Evolutionary conservation across 2,113 vertebrate species (phyloP).

Genomic region (Aldabrachelys gigantea): DNA sequence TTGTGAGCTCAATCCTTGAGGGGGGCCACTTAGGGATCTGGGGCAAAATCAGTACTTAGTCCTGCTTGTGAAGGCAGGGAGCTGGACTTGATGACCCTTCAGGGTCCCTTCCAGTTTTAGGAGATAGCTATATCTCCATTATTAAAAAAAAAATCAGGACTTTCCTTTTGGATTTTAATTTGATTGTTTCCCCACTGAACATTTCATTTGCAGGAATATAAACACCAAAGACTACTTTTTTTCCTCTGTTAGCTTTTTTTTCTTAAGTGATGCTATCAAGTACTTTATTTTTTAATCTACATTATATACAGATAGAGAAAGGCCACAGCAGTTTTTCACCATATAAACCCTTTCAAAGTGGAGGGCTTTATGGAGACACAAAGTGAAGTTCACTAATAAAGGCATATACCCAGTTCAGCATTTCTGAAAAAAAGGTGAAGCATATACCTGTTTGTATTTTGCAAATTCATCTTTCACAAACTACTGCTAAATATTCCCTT

Average conservation of each 20-base stretch:
- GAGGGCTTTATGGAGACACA: slow-evolving; percentile 77
- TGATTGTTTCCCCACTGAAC: neutral
- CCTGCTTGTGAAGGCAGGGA: too few species aligned
- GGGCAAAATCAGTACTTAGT: too few species aligned
- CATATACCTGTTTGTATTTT: neutral
- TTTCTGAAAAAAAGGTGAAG: slow-evolving; percentile 30
- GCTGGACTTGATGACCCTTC: too few species aligned
- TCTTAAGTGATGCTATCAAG: slow-evolving; percentile 58
- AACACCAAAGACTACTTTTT: neutral
- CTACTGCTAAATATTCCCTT: fast-evolving
- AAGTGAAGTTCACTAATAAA: slow-evolving; percentile 76
- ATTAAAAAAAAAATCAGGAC: neutral
- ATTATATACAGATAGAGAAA: slow-evolving; percentile 87
- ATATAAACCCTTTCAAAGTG: slow-evolving; percentile 85
- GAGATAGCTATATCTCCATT: too few species aligned
- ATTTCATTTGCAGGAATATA: neutral
- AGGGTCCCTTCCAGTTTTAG: too few species aligned
- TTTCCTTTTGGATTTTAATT: neutral
- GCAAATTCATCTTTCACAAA: neutral
- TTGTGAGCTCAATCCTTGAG: too few species aligned
- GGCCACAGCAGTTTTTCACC: slow-evolving; percentile 88
- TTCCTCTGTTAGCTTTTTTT: neutral
- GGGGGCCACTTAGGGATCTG: too few species aligned
- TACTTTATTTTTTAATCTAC: slow-evolving; percentile 85
- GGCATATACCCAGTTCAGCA: slow-evolving; percentile 72